Conservation (phyloP, 1,140 invertebrate genomes). For the Plectus sambesii region DNA sequence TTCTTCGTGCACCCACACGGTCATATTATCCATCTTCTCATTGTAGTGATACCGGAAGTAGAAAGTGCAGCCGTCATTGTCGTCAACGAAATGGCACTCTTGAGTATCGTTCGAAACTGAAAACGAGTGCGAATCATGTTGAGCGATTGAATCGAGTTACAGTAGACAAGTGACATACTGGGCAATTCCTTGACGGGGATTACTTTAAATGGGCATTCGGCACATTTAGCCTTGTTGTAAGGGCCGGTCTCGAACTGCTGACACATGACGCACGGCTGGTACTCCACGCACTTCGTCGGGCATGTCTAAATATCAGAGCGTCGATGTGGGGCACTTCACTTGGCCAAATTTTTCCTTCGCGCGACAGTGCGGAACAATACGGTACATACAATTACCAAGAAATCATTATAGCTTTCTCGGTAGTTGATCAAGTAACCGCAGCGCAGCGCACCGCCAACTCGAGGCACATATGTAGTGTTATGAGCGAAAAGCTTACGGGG, state of each 20-base stretch:
- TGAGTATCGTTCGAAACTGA: conserved; percentile 54
- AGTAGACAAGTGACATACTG: conserved; percentile 27
- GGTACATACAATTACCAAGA: too few relatives aligned
- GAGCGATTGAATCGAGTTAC: conserved; percentile 62
- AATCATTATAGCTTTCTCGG: too few relatives aligned
- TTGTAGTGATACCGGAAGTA: conserved; percentile 47
- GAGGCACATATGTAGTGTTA: conserved; percentile 26
- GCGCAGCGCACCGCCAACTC: too few relatives aligned
- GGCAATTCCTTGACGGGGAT: conserved; percentile 45
- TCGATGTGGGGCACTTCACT: too few relatives aligned
- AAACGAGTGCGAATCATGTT: conserved; percentile 70
- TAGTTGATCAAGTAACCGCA: too few relatives aligned
- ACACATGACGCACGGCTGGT: conserved; percentile 87
- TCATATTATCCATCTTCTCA: conserved; percentile 47
- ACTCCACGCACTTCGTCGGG: conserved; percentile 69
- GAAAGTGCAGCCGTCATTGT: conserved; percentile 44
- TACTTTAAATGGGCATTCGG: conserved; percentile 43
- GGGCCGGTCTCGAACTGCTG: conserved; percentile 68
- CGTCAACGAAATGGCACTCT: conserved; percentile 44
- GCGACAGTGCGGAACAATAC: too few relatives aligned
- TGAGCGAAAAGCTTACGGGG: conserved; percentile 50
- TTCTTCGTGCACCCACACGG: conserved; percentile 42
- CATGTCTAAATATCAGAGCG: conserved; percentile 57
- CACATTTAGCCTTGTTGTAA: conserved; percentile 55
- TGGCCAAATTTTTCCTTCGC: too few relatives aligned